phyloP scores from a whole-genome alignment of 2,113 vertebrate genomes.

The Murina feae region DNA sequence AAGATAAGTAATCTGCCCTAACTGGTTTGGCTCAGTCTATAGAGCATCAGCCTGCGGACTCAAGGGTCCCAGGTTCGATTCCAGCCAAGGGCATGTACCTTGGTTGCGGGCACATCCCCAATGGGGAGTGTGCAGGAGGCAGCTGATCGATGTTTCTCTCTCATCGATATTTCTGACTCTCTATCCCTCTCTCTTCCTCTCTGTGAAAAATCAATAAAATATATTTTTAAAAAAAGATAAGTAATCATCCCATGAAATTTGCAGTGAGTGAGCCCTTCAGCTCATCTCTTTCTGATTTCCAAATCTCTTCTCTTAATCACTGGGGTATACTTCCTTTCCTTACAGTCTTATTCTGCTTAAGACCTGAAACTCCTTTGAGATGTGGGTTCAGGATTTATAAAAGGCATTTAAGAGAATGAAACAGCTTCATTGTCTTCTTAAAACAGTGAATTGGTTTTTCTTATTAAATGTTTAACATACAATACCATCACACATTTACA shows the following conservation, averaged over 20 bases:
- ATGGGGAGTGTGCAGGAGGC: too few species aligned
- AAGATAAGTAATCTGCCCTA: neutral
- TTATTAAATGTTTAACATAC: neutral
- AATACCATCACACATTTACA: neutral
- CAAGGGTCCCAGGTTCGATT: too few species aligned
- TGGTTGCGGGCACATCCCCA: too few species aligned
- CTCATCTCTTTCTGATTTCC: neutral
- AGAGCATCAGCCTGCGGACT: too few species aligned
- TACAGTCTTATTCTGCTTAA: neutral
- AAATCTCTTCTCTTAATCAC: neutral
- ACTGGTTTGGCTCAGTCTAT: too few species aligned
- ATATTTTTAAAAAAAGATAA: too few species aligned
- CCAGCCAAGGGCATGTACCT: too few species aligned
- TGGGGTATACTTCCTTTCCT: neutral
- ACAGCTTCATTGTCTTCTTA: neutral
- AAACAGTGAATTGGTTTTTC: neutral
- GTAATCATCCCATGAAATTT: neutral
- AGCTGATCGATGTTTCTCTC: too few species aligned
- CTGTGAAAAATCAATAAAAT: too few species aligned
- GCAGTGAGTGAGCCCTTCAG: neutral
- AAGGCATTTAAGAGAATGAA: conserved; percentile 14
- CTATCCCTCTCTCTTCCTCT: too few species aligned
- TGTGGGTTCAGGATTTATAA: neutral
- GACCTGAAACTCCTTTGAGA: neutral
- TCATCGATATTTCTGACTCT: too few species aligned